Conservation (phyloP, 2,888 invertebrate species). For the Agrotis puta region DNA sequence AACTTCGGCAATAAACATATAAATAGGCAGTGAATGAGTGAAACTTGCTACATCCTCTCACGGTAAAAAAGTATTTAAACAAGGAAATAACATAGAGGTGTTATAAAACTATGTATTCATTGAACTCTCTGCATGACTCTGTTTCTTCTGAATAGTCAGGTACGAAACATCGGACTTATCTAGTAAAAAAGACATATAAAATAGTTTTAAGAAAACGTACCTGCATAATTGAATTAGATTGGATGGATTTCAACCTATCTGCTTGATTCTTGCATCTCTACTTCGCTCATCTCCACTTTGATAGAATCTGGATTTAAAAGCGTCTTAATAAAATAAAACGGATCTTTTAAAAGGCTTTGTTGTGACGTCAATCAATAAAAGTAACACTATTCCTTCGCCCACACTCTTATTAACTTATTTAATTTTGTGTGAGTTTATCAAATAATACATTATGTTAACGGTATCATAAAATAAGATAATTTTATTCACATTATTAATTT, state of each 20-base stretch:
- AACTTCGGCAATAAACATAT: not conserved
- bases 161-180: no score
- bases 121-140: no score
- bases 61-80: constrained; percentile 11
- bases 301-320: no score
- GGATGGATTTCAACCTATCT: no score
- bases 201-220: no score
- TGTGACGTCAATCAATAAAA: constrained; percentile 1
- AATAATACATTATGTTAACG: constrained; percentile 5
- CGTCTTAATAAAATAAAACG: no score
- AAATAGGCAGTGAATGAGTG: not conserved
- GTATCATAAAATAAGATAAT: constrained; percentile 14
- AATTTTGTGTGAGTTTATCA: constrained; percentile 10
- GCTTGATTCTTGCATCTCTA: no score
- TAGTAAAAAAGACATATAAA: no score
- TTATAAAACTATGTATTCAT: not conserved
- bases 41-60: constrained; percentile 14
- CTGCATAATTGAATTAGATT: no score
- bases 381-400: constrained; percentile 9
- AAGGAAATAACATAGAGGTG: constrained; percentile 7
- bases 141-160: no score
- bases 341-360: not conserved
- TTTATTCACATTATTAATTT: constrained; percentile 3
- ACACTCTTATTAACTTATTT: constrained; percentile 4
- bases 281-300: no score